A percentile compares a stretch with the other conserved stretches of the same genome.
These are phyloP conservation scores for Hirtodrosophila histrioides DNA, from an alignment of 2,888 invertebrate species.

Conservation along the genomic window DNA sequence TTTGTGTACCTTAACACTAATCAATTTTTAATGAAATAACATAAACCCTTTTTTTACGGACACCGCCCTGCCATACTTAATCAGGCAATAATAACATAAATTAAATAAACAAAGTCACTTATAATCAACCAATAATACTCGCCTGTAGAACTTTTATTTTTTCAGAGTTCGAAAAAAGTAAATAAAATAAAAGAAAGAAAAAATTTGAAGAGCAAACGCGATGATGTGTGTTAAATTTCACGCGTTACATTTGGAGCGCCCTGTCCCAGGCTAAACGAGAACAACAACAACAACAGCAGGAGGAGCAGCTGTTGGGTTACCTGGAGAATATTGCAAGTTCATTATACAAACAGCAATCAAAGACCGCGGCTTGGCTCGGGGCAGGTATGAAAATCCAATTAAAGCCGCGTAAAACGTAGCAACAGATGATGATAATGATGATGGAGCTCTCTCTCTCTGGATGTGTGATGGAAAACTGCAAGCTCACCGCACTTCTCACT, in stretches of 20 bases:
- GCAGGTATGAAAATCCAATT: slow-evolving; percentile 79
- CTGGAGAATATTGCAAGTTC: slow-evolving; percentile 75
- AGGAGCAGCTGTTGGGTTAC: slow-evolving; percentile 43
- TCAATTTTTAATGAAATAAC: slow-evolving; percentile 72
- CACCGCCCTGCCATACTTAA: slow-evolving; percentile 58
- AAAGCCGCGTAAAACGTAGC: slow-evolving; percentile 66
- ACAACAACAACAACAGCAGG: slow-evolving; percentile 43
- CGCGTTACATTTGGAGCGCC: slow-evolving; percentile 58
- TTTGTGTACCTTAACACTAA: slow-evolving; percentile 54
- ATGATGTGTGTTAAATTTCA: slow-evolving; percentile 78
- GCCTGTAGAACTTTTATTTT: slow-evolving; percentile 60
- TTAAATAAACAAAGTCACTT: slow-evolving; percentile 72
- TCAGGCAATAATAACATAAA: slow-evolving; percentile 79
- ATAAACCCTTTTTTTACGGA: slow-evolving; percentile 39
- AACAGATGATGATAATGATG: slow-evolving; percentile 52
- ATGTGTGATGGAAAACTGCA: slow-evolving; percentile 69
- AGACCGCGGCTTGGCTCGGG: slow-evolving; percentile 46
- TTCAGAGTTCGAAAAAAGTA: slow-evolving; percentile 21
- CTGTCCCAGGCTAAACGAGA: slow-evolving; percentile 4
- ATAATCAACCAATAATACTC: slow-evolving; percentile 43
- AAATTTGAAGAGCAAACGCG: slow-evolving; percentile 35
- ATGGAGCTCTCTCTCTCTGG: slow-evolving; percentile 20
- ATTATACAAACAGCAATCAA: slow-evolving; percentile 80
- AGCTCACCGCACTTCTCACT: slow-evolving; percentile 74
- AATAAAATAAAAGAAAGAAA: not conserved